These are phyloP conservation scores for Choreutis nemorana DNA, from an alignment of 2,888 invertebrate species.

Conservation along the genomic window DNA sequence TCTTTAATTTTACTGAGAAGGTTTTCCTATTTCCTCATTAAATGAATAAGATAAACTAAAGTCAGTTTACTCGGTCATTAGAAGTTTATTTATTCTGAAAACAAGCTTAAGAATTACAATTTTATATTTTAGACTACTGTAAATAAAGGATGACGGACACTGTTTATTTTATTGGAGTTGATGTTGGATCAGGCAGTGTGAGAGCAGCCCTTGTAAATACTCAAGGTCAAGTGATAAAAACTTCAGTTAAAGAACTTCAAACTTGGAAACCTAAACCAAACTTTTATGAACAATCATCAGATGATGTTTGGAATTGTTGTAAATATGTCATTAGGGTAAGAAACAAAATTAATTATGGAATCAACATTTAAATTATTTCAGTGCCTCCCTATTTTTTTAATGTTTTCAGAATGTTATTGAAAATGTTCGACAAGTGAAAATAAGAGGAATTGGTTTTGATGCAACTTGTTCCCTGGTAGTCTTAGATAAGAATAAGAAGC, in stretches of 20 bases:
- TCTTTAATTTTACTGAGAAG: no score
- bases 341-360: constrained; percentile 1
- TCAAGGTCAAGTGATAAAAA: constrained; percentile 71
- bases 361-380: constrained; percentile 1
- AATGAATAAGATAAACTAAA: no score
- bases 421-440: constrained; percentile 53
- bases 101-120: background rate
- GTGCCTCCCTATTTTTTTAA: constrained; percentile 4
- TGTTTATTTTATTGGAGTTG: constrained; percentile 82
- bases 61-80: no score
- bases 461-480: constrained; percentile 94
- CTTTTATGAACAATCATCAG: constrained; percentile 91
- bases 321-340: constrained; percentile 78
- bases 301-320: constrained; percentile 86
- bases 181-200: constrained; percentile 93
- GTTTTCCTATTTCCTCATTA: no score
- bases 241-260: constrained; percentile 70
- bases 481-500: constrained; percentile 72
- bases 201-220: constrained; percentile 82
- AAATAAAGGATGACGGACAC: no score
- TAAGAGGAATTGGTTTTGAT: constrained; percentile 94
- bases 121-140: constrained; percentile 10
- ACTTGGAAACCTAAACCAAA: constrained; percentile 81
- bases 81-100: background rate
- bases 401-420: constrained; percentile 66